Conservation (phyloP, 2,888 invertebrate species). For the Catocala nupta region DNA sequence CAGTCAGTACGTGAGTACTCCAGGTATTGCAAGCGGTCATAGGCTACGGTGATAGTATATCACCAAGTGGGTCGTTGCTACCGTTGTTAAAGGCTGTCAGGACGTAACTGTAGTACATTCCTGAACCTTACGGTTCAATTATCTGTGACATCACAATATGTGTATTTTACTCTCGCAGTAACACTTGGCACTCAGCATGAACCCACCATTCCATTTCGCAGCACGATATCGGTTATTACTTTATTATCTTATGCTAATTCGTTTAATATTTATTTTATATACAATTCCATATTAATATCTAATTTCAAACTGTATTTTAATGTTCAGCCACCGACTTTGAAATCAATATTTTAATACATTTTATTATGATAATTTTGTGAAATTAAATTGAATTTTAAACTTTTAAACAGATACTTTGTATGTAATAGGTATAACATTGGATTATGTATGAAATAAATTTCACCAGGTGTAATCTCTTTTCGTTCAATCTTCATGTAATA, state of each 20-base stretch:
- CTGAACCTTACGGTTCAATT: too few species aligned
- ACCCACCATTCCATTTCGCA: constrained; percentile 8
- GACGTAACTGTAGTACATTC: too few species aligned
- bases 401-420: constrained; percentile 1
- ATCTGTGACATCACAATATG: too few species aligned
- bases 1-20: too few species aligned
- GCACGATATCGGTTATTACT: constrained; percentile 13
- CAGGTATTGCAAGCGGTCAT: too few species aligned
- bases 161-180: background rate
- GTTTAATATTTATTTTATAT: constrained; percentile 13
- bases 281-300: background rate
- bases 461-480: background rate
- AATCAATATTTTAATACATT: background rate
- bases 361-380: constrained; percentile 1
- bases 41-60: too few species aligned
- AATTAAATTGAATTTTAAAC: constrained; percentile 4
- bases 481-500: background rate
- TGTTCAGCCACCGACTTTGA: background rate
- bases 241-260: constrained; percentile 9
- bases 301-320: constrained; percentile 9
- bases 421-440: constrained; percentile 1
- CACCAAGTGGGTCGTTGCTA: too few species aligned
- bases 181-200: constrained; percentile 1
- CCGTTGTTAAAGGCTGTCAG: too few species aligned
- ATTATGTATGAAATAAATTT: constrained; percentile 2